A percentile compares a stretch with the other conserved stretches of the same genome.
These are phyloP conservation scores for Taenioides sp. DNA, from an alignment of 2,797 vertebrate species.

Conservation along the genomic window DNA sequence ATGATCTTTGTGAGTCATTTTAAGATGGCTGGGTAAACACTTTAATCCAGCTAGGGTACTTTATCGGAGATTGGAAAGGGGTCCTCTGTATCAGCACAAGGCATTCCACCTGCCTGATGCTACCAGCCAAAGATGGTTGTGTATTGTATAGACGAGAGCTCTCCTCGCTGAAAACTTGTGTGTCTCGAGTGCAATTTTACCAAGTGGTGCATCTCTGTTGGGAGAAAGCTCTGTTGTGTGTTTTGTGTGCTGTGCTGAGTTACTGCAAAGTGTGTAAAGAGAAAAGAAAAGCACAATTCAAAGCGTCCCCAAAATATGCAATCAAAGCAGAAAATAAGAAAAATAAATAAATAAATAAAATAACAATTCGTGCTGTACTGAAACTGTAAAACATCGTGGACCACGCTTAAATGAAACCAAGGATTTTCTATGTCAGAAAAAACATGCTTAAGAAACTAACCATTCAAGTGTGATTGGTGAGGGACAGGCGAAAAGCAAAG, in stretches of 20 bases:
- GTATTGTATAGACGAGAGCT: slow-evolving; percentile 16
- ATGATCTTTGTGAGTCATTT: slow-evolving; percentile 14
- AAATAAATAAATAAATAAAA: background rate
- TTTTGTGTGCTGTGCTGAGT: background rate
- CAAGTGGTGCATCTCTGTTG: slow-evolving; percentile 9
- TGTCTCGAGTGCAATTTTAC: slow-evolving; percentile 17
- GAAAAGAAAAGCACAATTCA: slow-evolving; percentile 2
- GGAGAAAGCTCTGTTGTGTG: background rate
- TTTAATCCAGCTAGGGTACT: slow-evolving; percentile 21
- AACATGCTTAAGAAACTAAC: background rate
- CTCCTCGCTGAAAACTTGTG: slow-evolving; percentile 9
- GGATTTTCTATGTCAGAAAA: background rate
- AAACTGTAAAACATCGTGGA: background rate
- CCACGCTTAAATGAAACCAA: background rate
- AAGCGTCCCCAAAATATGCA: background rate
- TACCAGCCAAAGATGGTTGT: slow-evolving; percentile 12
- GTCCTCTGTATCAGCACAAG: slow-evolving; percentile 1
- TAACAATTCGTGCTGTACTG: background rate
- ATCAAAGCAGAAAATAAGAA: background rate
- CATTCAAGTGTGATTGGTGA: background rate
- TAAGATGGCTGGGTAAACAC: slow-evolving; percentile 25
- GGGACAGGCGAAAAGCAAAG: too few species aligned
- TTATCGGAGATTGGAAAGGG: slow-evolving; percentile 6
- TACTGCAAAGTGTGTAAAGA: background rate
- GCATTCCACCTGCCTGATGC: slow-evolving; percentile 11